Evolutionary conservation across 1,140 invertebrate genomes (phyloP), one percentile per base, ranked within the genome.

Genomic region (Aradophagus sp.): DNA sequence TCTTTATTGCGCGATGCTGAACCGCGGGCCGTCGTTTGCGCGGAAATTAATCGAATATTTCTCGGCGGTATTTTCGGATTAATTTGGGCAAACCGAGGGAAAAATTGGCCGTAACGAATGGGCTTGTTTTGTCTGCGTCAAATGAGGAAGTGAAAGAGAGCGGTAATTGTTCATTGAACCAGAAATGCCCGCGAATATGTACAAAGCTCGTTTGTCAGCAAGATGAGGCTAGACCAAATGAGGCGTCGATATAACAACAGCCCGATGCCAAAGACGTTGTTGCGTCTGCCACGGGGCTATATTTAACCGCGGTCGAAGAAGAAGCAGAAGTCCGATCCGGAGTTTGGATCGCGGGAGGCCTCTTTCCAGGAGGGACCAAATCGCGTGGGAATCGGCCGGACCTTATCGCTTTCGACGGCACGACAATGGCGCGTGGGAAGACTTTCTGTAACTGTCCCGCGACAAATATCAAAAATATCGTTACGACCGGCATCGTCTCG

Each of bases 241-340:
- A 78, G 71, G 73, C 70, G 73, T 77, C 75, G 73, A 81, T 80
- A 76, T 75, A 76, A 76, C 80, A 76, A 76, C 80, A 72, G 76
- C 13, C 27, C 58, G 65, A 71, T 78, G 78, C 74, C 77, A 77
- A 77, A 73, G 58, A 55, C 62, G 69, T 75, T 76, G 77, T 73
- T 67, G 71, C 61, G 48, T 74, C 61, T 66, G 63, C 65, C 52
- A 45, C 32, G 35, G 16, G 38, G 50, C 52, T 76, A 72, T 72
- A 76, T 70, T 70, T 69, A 75, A 69, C 29, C 63, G 32, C 48
- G 36, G 36, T 44, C 36, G 42, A 67, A 55, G 55, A 74, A 58
- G 63, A 65, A 19, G 41, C 71, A 41, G 44, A 65, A 56, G 56
- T 53, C 56, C 26, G 41, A 63, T 41, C 34, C 39, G 62, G 47